Evolutionary conservation across 2,797 vertebrate genomes (phyloP), one percentile per base, ranked within the genome.

Genomic region (Poecilia picta): DNA sequence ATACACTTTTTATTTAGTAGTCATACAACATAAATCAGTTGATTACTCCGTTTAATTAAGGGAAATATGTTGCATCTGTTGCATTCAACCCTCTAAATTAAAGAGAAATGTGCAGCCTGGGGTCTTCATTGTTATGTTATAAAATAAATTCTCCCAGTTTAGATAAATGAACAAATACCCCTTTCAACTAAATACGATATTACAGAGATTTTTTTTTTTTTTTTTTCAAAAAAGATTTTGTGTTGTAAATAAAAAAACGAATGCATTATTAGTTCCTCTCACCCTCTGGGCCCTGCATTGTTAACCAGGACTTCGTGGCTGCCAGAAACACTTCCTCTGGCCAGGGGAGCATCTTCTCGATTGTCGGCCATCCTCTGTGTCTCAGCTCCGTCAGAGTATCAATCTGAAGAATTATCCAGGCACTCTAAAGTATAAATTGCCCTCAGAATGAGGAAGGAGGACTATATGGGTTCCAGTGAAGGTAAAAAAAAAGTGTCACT

Each of bases 221-320:
- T 15, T 18, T 66, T 43, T 15, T 25, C 11, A 2, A 23, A 18
- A 36, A 79, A 75, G 12, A 81, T 23, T 6, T 73, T 46, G 23
- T 51, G 11, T 15, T 55, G 0, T 31, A 12, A 51, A 28, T 53
- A 10, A 15, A 10, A 15, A 43, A 28, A 39, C 7, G 7, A 20
- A 36, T 16, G 0, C 5, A 12, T 39, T 2, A n/a, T 15, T 7
- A 1, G 1, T 2, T 81, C 8, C 0, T 83, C 91, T 95, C 86
- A 94, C 93, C 94, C 47, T 72, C 41, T 25, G 18, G 77, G 45
- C 33, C 0, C 23, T 49, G 0, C 20, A 13, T 25, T 43, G n/a
- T 0, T 0, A 1, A 93, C 0, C 2, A 94, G 92, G 5, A 4
- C 77, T 0, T 91, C 86, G 0, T 89, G 73, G 8, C 87, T 92